phyloP scores from a whole-genome alignment of 2,888 invertebrate species.

The Epicampocera succincta region DNA sequence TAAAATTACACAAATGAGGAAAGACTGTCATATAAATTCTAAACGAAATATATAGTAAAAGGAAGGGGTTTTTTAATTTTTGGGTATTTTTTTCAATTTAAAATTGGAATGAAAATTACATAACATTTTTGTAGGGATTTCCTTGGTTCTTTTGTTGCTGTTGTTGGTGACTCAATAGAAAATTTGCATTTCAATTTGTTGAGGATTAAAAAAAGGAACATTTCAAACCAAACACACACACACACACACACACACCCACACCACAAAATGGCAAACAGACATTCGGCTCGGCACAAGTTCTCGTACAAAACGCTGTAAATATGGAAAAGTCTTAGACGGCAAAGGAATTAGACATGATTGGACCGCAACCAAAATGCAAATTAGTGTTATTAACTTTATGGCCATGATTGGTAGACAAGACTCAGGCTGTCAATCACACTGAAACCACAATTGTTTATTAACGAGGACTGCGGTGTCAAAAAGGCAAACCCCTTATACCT shows the following conservation, averaged over 20 bases:
- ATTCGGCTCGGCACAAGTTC: neutral
- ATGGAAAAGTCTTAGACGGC: slow-evolving; percentile 31
- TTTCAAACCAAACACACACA: slow-evolving; percentile 45
- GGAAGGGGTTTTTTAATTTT: slow-evolving; percentile 35
- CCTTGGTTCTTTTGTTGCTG: neutral
- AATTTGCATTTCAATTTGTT: slow-evolving; percentile 79
- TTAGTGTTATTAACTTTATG: slow-evolving; percentile 79
- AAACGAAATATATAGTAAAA: slow-evolving; percentile 15
- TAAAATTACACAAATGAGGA: slow-evolving; percentile 1
- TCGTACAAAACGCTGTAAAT: neutral
- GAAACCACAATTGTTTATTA: slow-evolving; percentile 32
- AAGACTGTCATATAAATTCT: slow-evolving; percentile 53
- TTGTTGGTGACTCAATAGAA: slow-evolving; percentile 65
- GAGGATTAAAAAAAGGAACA: slow-evolving; percentile 65
- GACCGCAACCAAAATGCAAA: slow-evolving; percentile 80
- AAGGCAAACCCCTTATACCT: neutral
- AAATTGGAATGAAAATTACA: slow-evolving; percentile 60
- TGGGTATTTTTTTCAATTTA: slow-evolving; percentile 28
- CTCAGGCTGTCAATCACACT: slow-evolving; percentile 61
- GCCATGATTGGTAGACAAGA: slow-evolving; percentile 68
- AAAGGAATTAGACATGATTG: slow-evolving; percentile 72
- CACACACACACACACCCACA: slow-evolving; percentile 46
- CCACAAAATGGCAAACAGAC: slow-evolving; percentile 7
- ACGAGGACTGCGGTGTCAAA: slow-evolving; percentile 3
- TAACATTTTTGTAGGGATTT: slow-evolving; percentile 53